Conservation (phyloP, 1,140 invertebrate species). For the Asbolus verrucosus region DNA sequence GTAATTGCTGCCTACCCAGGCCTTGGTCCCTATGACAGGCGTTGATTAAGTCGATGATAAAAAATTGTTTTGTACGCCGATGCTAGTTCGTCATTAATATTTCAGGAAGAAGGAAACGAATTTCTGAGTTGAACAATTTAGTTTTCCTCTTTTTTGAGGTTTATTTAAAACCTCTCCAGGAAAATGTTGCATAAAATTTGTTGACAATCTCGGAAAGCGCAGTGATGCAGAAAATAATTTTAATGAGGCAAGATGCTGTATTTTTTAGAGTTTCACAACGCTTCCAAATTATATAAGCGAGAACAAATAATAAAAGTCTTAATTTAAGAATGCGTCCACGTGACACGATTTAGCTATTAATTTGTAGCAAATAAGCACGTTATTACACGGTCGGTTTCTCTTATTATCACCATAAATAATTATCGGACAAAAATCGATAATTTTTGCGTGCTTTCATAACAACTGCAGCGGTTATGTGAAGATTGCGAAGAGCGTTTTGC, state of each 20-base stretch:
- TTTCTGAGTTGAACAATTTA: background rate
- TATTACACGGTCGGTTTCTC: conserved; percentile 9
- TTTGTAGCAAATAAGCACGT: too few relatives aligned
- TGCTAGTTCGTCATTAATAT: too few relatives aligned
- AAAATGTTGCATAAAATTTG: conserved; percentile 26
- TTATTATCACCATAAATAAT: conserved; percentile 18
- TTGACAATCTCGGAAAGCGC: conserved; percentile 21
- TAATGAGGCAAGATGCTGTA: conserved; percentile 19
- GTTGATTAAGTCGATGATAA: too few relatives aligned
- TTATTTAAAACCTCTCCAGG: conserved; percentile 9
- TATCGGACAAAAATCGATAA: conserved; percentile 5
- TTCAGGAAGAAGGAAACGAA: background rate
- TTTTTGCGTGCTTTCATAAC: conserved; percentile 14
- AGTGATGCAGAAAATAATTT: conserved; percentile 22
- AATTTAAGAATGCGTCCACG: background rate
- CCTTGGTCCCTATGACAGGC: too few relatives aligned
- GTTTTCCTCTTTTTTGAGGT: conserved; percentile 25
- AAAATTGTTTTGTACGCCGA: too few relatives aligned
- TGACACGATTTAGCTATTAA: background rate
- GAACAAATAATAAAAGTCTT: background rate
- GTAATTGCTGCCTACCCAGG: too few relatives aligned
- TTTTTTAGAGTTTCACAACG: conserved; percentile 9
- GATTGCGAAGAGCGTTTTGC: background rate
- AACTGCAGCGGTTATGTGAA: conserved; percentile 1
- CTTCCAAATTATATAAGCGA: conserved; percentile 21